Conservation (phyloP, 2,113 vertebrate genomes). For the Choloepus hoffmanni region DNA sequence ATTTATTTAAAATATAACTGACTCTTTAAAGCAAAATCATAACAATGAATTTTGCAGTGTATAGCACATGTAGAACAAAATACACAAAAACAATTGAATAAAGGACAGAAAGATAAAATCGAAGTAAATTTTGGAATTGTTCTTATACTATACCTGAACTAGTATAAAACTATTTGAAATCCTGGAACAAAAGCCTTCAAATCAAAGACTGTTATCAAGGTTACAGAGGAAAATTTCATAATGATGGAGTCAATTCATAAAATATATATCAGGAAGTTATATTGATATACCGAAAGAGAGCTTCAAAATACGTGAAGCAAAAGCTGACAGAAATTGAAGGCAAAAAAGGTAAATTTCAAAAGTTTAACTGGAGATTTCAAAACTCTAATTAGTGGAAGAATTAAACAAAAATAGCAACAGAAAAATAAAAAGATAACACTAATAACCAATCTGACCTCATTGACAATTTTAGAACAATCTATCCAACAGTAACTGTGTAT, state of each 20-base stretch:
- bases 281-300: background rate
- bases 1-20: slow-evolving; percentile 15
- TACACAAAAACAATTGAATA: background rate
- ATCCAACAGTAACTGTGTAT: too few relatives aligned
- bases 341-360: too few relatives aligned
- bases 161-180: background rate
- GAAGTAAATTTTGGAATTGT: background rate
- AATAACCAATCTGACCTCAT: background rate
- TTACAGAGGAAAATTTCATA: background rate
- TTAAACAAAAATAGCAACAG: background rate
- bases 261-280: background rate
- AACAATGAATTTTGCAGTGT: background rate
- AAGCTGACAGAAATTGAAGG: too few relatives aligned
- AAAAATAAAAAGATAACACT: background rate
- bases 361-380: background rate
- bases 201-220: background rate
- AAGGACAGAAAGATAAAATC: background rate
- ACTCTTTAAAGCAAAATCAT: background rate
- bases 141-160: background rate
- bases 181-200: background rate
- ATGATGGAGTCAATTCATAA: background rate
- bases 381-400: background rate
- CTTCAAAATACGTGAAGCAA: too few relatives aligned
- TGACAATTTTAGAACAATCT: too few relatives aligned
- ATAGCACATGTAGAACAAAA: background rate